A percentile compares a stretch with the other conserved stretches of the same genome.
These are phyloP conservation scores for Oligia fasciuncula DNA, from an alignment of 2,888 invertebrate genomes.

Conservation along the genomic window DNA sequence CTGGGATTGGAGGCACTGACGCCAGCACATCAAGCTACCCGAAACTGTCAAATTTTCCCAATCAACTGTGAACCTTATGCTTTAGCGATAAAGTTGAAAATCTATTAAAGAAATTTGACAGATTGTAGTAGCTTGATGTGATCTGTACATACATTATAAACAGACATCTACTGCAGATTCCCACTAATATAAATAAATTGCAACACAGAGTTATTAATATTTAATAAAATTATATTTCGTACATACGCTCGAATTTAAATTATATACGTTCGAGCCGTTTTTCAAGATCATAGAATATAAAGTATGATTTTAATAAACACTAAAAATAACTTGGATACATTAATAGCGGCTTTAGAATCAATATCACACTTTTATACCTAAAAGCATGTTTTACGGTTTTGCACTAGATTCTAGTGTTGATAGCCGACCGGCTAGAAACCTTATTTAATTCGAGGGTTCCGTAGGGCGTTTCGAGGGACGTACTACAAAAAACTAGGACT, in stretches of 20 bases:
- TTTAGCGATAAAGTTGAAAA: too few relatives aligned
- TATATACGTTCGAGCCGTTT: constrained; percentile 17
- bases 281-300: constrained; percentile 58
- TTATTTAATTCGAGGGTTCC: constrained; percentile 12
- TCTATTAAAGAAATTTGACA: too few relatives aligned
- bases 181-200: constrained; percentile 18
- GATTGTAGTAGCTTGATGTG: too few relatives aligned
- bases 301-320: constrained; percentile 55
- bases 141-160: neutral
- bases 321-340: constrained; percentile 59
- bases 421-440: constrained; percentile 1
- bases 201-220: constrained; percentile 23
- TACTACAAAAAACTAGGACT: too few relatives aligned
- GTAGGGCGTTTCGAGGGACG: neutral
- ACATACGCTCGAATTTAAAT: neutral
- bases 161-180: neutral
- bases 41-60: too few relatives aligned
- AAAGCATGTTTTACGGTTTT: constrained; percentile 54
- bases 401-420: constrained; percentile 40
- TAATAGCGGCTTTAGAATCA: constrained; percentile 47
- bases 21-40: too few relatives aligned
- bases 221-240: constrained; percentile 40
- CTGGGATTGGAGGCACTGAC: neutral
- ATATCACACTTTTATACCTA: constrained; percentile 56
- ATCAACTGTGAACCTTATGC: too few relatives aligned